A percentile compares a stretch with the other conserved stretches of the same genome.
phyloP scores from a whole-genome alignment of 2,888 invertebrate genomes.

The Catocala sponsa region DNA sequence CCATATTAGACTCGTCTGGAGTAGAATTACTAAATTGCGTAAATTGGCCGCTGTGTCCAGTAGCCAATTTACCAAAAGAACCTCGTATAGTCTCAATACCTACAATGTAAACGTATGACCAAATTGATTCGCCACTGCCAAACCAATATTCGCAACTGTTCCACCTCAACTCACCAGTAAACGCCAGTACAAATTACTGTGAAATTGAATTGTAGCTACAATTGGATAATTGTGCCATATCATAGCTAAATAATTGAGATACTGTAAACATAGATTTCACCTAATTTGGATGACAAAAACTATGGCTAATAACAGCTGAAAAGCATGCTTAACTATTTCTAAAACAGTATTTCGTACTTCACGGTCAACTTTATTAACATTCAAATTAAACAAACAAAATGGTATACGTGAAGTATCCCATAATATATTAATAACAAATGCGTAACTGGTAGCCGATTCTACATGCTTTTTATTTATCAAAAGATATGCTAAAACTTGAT shows the following conservation, averaged over 20 bases:
- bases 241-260: conserved; percentile 20
- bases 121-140: conserved; percentile 13
- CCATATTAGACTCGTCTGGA: neutral
- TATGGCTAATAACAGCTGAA: too few species aligned
- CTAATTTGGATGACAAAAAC: too few species aligned
- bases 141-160: conserved; percentile 5
- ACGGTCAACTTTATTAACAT: too few species aligned
- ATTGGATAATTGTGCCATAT: conserved; percentile 24
- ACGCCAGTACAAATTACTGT: conserved; percentile 10
- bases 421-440: too few species aligned
- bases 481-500: too few species aligned
- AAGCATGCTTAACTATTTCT: too few species aligned
- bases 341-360: too few species aligned
- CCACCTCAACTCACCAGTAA: neutral
- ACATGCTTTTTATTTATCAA: too few species aligned
- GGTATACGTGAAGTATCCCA: too few species aligned
- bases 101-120: conserved; percentile 3
- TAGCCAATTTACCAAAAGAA: conserved; percentile 8
- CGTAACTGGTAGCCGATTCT: too few species aligned
- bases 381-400: too few species aligned
- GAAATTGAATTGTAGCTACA: conserved; percentile 11
- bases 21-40: conserved; percentile 6
- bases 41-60: conserved; percentile 8
- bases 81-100: neutral
- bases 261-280: neutral